Conservation (phyloP, 2,113 vertebrate species). For the Hypomesus transpacificus region DNA sequence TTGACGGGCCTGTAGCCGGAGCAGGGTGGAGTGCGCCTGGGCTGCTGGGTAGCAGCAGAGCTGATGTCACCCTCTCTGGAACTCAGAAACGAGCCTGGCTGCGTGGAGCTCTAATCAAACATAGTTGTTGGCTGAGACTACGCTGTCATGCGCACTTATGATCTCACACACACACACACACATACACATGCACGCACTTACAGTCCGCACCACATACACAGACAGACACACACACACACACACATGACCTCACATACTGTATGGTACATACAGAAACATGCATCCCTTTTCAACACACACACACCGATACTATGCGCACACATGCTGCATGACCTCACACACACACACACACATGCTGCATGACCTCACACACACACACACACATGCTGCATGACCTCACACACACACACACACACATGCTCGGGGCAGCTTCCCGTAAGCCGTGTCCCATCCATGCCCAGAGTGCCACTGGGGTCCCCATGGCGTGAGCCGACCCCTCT, state of each 20-base stretch:
- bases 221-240: slow-evolving; percentile 10
- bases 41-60: slow-evolving; percentile 10
- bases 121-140: slow-evolving; percentile 50
- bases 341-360: slow-evolving; percentile 20
- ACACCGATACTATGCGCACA: slow-evolving; percentile 19
- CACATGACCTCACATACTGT: neutral
- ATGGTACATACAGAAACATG: neutral
- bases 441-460: slow-evolving; percentile 37
- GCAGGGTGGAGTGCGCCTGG: too few species aligned
- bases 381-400: slow-evolving; percentile 4
- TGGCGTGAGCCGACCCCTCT: slow-evolving; percentile 51
- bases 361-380: slow-evolving; percentile 1
- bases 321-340: slow-evolving; percentile 3
- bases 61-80: slow-evolving; percentile 62
- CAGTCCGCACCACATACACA: slow-evolving; percentile 1
- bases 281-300: neutral
- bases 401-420: slow-evolving; percentile 24
- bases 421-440: slow-evolving; percentile 35
- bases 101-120: slow-evolving; percentile 58
- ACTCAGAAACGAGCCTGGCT: slow-evolving; percentile 36
- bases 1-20: too few species aligned
- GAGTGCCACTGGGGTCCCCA: slow-evolving; percentile 52
- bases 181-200: slow-evolving; percentile 35
- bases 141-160: slow-evolving; percentile 40
- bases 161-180: slow-evolving; percentile 49